Evolutionary conservation across 2,888 invertebrate species (phyloP), one percentile per base, ranked within the genome.

Genomic region (Neria commutata): DNA sequence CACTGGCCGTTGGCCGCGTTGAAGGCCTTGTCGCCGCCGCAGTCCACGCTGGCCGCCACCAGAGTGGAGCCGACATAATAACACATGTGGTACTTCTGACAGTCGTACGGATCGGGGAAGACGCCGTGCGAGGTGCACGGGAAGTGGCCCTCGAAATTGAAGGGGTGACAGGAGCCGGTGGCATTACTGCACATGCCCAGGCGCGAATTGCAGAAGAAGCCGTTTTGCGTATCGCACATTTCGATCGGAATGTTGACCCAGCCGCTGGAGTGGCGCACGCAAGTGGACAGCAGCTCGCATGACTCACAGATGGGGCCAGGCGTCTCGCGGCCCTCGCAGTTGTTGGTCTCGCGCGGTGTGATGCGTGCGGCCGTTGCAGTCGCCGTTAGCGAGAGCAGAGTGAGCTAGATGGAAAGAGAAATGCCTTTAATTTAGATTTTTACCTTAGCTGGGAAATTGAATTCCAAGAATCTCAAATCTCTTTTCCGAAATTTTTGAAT

Each of bases 61-160:
- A 79, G 56, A n/a, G 79, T 77, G 11, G 73, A 69, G 26, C 72
- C 74, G 25, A 77, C 76, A 60, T 77, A 77, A 55, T 80, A 79
- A 54, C 81, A 81, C 77, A 81, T 79, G 51, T 81, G 82, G 58
- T 82, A 81, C 54, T 75, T 78, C 65, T 81, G 81, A 50, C 81
- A 81, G 56, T 81, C 81, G 34, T 81, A 81, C 2, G 81, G 81
- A 75, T 81, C 81, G 2, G 82, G 81, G 33, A 80, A 81, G 17
- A 80, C 70, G 45, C 81, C 81, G 37, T 79, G 78, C 1, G 79
- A 78, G 2, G 80, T 81, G 65, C 81, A 81, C 34, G 78, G 80
- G 21, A 81, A 81, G 61, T 79, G 81, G 5, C 76, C 79, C 48
- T 79, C 79, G 50, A 77, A 75, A 2, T 80, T 81, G 33, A 81